These are phyloP conservation scores for Ricordea florida DNA, from an alignment of 92 coral and sea anemone genomes.

Conservation along the genomic window DNA sequence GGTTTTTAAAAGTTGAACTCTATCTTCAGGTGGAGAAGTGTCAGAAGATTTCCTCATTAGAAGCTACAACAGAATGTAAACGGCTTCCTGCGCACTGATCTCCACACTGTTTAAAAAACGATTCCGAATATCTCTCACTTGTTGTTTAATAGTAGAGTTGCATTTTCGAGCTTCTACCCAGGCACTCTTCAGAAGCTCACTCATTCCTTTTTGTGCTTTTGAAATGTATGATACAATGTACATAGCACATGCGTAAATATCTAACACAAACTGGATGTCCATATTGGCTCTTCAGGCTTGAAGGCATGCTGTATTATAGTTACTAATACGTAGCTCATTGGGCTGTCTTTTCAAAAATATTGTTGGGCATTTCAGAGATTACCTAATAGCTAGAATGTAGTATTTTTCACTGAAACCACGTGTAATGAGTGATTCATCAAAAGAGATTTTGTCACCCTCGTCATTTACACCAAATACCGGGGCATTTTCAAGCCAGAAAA, in stretches of 20 bases:
- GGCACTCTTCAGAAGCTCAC: conserved; percentile 57
- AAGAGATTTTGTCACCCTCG: conserved; percentile 61
- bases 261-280: conserved; percentile 73
- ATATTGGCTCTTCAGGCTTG: conserved; percentile 73
- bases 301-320: conserved; percentile 38
- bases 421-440: conserved; percentile 38
- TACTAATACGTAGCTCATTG: conserved; percentile 53
- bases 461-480: no score
- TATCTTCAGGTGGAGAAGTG: conserved; percentile 51
- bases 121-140: conserved; percentile 59
- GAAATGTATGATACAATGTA: conserved; percentile 60
- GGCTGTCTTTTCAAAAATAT: conserved; percentile 64
- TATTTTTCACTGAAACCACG: conserved; percentile 37
- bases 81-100: conserved; percentile 58
- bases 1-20: conserved; percentile 48
- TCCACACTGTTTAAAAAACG: conserved; percentile 46
- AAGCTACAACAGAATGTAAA: conserved; percentile 43
- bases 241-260: conserved; percentile 67
- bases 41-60: conserved; percentile 54
- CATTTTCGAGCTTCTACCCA: conserved; percentile 69
- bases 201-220: conserved; percentile 76
- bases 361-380: conserved; percentile 53
- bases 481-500: no score
- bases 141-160: conserved; percentile 56
- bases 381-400: conserved; percentile 57